A percentile compares a stretch with the other conserved stretches of the same genome.
phyloP scores from a whole-genome alignment of 2,888 invertebrate species.

The Morpho helenor region DNA sequence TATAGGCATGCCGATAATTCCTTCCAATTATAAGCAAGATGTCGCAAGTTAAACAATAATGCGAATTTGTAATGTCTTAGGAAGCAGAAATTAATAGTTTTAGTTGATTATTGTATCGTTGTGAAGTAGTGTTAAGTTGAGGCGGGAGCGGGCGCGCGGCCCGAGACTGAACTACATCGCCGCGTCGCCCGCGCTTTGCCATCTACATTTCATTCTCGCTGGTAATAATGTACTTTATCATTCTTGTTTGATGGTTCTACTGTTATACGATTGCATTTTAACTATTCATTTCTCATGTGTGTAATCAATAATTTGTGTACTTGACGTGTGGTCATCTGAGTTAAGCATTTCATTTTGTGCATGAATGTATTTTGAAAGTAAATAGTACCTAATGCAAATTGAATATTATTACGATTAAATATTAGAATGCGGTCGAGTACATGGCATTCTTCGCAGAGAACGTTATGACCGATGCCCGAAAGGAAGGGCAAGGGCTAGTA shows the following conservation, averaged over 20 bases:
- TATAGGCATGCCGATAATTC: constrained; percentile 69
- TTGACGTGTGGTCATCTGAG: constrained; percentile 61
- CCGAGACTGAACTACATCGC: constrained; percentile 73
- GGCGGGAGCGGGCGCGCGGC: constrained; percentile 60
- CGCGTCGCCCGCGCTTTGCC: constrained; percentile 48
- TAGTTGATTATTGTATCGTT: constrained; percentile 75
- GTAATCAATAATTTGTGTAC: constrained; percentile 67
- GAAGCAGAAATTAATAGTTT: constrained; percentile 69
- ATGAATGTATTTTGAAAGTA: constrained; percentile 31
- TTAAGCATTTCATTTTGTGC: constrained; percentile 45
- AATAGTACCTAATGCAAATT: constrained; percentile 15
- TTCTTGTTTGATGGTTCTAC: constrained; percentile 69
- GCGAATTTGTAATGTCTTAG: constrained; percentile 60
- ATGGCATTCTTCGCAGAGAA: no score
- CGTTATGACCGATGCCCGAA: constrained; percentile 19
- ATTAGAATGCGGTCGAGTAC: constrained; percentile 20
- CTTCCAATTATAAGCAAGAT: constrained; percentile 65
- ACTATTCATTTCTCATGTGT: constrained; percentile 65
- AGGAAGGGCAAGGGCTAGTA: constrained; percentile 19
- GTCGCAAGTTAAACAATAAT: constrained; percentile 40
- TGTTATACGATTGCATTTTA: constrained; percentile 57
- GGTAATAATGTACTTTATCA: constrained; percentile 50
- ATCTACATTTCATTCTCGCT: constrained; percentile 63
- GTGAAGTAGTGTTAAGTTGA: constrained; percentile 71
- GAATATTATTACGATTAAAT: no score